Conservation (phyloP, 2,888 invertebrate genomes). For the Drosophila gaucha region DNA sequence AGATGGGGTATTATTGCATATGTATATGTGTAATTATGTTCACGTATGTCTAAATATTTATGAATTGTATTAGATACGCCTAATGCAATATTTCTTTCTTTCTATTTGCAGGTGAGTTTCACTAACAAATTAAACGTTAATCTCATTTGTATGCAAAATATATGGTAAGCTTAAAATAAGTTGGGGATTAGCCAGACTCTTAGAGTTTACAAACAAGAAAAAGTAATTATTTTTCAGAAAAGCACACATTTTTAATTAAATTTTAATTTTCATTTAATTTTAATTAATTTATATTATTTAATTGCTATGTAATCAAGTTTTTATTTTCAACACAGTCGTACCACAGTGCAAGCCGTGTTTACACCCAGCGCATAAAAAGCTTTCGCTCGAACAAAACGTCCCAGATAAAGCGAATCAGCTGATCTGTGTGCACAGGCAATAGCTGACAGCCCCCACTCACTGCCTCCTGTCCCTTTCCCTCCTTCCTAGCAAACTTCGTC, state of each 20-base stretch:
- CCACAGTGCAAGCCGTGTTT: constrained; percentile 8
- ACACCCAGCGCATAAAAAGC: constrained; percentile 32
- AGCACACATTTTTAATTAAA: no score
- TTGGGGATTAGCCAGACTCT: background rate
- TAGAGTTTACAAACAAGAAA: background rate
- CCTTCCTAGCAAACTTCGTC: background rate
- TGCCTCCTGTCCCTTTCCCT: background rate
- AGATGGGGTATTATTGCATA: constrained; percentile 12
- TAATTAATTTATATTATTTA: no score
- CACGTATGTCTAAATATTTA: constrained; percentile 16
- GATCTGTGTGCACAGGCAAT: constrained; percentile 25
- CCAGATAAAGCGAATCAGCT: constrained; percentile 40
- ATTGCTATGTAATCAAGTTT: background rate
- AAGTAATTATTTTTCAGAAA: background rate
- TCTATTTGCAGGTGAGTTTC: constrained; percentile 63
- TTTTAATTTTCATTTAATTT: no score
- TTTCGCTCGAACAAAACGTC: constrained; percentile 30
- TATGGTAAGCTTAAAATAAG: constrained; percentile 45
- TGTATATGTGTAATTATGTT: background rate
- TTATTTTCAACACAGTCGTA: background rate
- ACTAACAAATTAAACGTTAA: constrained; percentile 1
- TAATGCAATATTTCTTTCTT: constrained; percentile 13
- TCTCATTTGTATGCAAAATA: background rate
- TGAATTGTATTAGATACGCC: constrained; percentile 10
- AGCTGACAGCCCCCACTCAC: background rate